Evolutionary conservation across 2,113 vertebrate genomes (phyloP), one percentile per base, ranked within the genome.

Genomic region (Onychostruthus taczanowskii): DNA sequence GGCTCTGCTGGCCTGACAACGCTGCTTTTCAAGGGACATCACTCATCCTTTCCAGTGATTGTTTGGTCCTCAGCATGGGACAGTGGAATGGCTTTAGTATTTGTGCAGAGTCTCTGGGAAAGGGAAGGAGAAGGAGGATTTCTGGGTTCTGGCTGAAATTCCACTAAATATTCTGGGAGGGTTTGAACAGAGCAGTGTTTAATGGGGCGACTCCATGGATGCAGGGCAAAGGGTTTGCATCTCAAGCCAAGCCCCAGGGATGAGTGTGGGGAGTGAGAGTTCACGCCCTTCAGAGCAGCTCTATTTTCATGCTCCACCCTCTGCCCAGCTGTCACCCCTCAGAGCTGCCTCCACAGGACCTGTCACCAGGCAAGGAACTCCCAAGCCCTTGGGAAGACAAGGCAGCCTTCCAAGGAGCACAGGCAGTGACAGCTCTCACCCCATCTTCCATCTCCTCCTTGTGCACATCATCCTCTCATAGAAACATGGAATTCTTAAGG

Each of bases 271-370:
- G 18, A 72, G 17, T 4, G 26, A 41, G 21, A 30, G 49, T 28
- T 31, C 8, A 5, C 2, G 30, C 11, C 62, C 62, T 55, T n/a
- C 53, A 82, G 62, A 47, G 53, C 20, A 53, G n/a, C 30, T 50
- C 16, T 2, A 0, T 1, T 35, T 61, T 6, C 0, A 2, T 41
- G n/a, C 53, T 68, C 39, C 46, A 33, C 26, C 21, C n/a, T 80
- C 26, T 72, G 50, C 66, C 35, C 58, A 8, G 35, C 1, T 63
- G 66, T 35, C 41, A 41, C 66, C 58, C 30, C 58, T 8, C 11
- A 13, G 58, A 80, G 30, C 41, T 41, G 69, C 52, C 61, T 11
- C 39, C 24, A 4, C 53, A 46, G 77, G 24, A 52, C 16, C 37
- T 67, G 53, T 18, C 78, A 53, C 53, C 39, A 61, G 35, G 5